Conservation (phyloP, 2,888 invertebrate genomes). For the Pterobdella sp. region DNA sequence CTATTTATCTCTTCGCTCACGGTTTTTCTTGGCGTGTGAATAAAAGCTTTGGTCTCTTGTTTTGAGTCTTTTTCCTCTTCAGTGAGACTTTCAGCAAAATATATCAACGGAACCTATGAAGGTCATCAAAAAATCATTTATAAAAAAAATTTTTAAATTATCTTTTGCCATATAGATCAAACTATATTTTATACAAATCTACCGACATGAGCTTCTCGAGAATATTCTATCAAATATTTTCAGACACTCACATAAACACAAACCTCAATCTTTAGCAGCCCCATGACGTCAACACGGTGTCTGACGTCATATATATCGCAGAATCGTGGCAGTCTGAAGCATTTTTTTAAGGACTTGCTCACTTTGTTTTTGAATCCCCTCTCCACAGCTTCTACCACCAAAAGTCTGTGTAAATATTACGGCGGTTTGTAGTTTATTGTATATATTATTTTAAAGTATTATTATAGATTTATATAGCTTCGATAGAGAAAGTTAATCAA, state of each 20-base stretch:
- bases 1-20: not conserved
- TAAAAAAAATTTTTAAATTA: too few species aligned
- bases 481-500: too few species aligned
- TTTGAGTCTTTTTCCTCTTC: not conserved
- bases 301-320: not conserved
- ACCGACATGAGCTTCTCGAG: too few species aligned
- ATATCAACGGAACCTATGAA: not conserved
- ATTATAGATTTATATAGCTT: too few species aligned
- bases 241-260: too few species aligned
- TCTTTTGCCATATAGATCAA: too few species aligned
- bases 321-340: not conserved
- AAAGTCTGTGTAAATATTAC: not conserved
- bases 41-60: not conserved
- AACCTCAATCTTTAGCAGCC: not conserved
- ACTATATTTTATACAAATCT: too few species aligned
- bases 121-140: too few species aligned
- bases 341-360: not conserved
- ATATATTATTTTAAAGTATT: too few species aligned
- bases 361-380: not conserved
- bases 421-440: too few species aligned
- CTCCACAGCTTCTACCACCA: constrained; percentile 11
- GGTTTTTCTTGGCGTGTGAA: not conserved
- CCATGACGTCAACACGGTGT: not conserved
- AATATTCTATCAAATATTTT: too few species aligned
- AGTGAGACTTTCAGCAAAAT: not conserved